phyloP scores from a whole-genome alignment of 2,888 invertebrate genomes.

The Hyposoter dolosus region DNA sequence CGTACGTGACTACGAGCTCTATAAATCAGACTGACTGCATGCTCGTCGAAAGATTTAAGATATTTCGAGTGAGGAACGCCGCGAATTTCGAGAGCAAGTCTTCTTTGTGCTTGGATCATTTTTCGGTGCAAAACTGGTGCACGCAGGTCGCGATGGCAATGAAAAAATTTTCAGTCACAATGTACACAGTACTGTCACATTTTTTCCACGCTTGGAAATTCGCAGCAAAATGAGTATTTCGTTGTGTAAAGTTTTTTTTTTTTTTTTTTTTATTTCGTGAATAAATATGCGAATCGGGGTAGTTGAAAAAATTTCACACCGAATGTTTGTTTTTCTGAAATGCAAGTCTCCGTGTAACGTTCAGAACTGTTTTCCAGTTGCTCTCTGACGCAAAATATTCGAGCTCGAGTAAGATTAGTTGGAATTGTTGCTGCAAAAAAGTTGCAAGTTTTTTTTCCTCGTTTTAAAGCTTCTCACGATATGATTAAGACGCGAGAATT shows the following conservation, averaged over 20 bases:
- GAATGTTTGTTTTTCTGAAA: background rate
- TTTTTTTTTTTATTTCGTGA: background rate
- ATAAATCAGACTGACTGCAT: constrained; percentile 64
- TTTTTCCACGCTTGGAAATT: no score
- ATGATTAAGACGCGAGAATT: constrained; percentile 49
- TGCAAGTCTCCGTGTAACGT: background rate
- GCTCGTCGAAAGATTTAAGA: constrained; percentile 67
- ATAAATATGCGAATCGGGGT: background rate
- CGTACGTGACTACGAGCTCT: constrained; percentile 61
- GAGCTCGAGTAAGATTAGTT: constrained; percentile 44
- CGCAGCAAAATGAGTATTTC: background rate
- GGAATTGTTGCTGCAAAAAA: constrained; percentile 36
- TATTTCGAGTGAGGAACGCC: constrained; percentile 38
- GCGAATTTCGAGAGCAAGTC: constrained; percentile 42
- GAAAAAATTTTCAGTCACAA: background rate
- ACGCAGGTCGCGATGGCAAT: background rate
- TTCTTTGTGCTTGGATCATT: constrained; percentile 15
- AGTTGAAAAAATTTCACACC: background rate
- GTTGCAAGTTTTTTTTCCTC: background rate
- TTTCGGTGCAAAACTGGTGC: background rate
- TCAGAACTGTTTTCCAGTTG: constrained; percentile 4
- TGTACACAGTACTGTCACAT: no score
- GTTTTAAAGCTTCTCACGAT: constrained; percentile 40
- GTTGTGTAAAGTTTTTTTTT: background rate
- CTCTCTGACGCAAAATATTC: constrained; percentile 15